phyloP scores from a whole-genome alignment of 2,888 invertebrate species.

The Noctuana brunneofusca region DNA sequence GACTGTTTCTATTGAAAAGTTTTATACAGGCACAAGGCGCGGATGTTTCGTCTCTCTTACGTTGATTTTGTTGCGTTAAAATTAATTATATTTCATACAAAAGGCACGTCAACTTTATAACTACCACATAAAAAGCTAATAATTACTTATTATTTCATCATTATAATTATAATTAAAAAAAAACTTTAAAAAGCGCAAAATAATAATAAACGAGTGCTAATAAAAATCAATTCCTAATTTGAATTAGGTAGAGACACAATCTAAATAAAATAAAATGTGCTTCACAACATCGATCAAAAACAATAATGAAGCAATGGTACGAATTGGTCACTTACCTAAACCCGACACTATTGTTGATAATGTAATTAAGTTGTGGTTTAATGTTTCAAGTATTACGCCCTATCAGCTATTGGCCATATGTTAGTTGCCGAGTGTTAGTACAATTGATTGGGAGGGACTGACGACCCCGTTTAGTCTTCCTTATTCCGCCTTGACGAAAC shows the following conservation, averaged over 20 bases:
- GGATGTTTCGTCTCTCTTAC: background rate
- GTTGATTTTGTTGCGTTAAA: background rate
- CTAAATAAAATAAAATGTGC: slow-evolving; percentile 11
- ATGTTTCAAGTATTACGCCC: slow-evolving; percentile 30
- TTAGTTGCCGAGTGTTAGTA: slow-evolving; percentile 35
- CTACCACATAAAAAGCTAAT: slow-evolving; percentile 21
- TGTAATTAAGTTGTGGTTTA: slow-evolving; percentile 27
- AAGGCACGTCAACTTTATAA: background rate
- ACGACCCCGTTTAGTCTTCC: background rate
- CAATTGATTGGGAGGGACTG: background rate
- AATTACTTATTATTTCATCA: background rate
- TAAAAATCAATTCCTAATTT: background rate
- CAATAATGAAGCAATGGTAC: slow-evolving; percentile 26
- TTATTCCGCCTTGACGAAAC: background rate
- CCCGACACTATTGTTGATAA: slow-evolving; percentile 33
- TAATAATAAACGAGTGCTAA: slow-evolving; percentile 8
- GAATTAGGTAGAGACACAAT: background rate
- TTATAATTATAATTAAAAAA: background rate
- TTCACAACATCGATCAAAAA: slow-evolving; percentile 28
- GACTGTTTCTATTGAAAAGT: background rate
- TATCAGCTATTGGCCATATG: slow-evolving; percentile 38
- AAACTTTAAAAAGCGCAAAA: background rate
- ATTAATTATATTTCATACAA: background rate
- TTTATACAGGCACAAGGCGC: background rate
- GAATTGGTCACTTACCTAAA: slow-evolving; percentile 31